These are phyloP conservation scores for Saturnia japonica DNA, from an alignment of 2,888 invertebrate genomes.

Conservation along the genomic window DNA sequence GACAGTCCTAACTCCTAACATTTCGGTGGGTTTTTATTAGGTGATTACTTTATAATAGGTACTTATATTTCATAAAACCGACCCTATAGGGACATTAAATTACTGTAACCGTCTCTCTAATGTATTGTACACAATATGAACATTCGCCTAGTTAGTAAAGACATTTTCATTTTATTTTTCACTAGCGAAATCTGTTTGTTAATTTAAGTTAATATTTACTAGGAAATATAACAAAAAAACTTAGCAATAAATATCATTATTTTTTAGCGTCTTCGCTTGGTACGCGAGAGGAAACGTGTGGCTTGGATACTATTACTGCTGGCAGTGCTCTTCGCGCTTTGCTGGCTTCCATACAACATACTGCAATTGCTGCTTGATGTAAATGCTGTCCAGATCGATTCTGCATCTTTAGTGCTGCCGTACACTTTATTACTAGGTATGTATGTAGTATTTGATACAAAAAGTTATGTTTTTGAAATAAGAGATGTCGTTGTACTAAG, in stretches of 20 bases:
- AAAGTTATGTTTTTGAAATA: background rate
- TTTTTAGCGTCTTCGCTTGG: slow-evolving; percentile 55
- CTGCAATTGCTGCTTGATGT: slow-evolving; percentile 85
- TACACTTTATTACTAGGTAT: slow-evolving; percentile 85
- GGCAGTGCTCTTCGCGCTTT: slow-evolving; percentile 88
- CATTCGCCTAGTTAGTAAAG: background rate
- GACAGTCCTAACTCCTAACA: background rate
- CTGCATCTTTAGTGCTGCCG: slow-evolving; percentile 73
- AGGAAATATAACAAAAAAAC: no score
- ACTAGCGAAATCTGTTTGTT: no score
- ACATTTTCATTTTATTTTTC: slow-evolving; percentile 14
- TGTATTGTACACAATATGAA: background rate
- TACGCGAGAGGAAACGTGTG: slow-evolving; percentile 83
- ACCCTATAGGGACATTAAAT: slow-evolving; percentile 6
- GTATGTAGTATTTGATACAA: slow-evolving; percentile 21
- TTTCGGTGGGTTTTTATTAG: background rate
- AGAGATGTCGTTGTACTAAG: background rate
- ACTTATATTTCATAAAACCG: background rate
- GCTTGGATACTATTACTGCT: slow-evolving; percentile 88
- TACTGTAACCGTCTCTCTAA: background rate
- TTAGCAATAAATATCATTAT: no score
- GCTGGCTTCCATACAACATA: slow-evolving; percentile 91
- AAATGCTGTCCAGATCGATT: slow-evolving; percentile 65
- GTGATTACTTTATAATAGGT: slow-evolving; percentile 1
- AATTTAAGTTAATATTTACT: no score